Base-by-base conservation (phyloP, 1,140 invertebrate genomes). In the Drosophila nannoptera region DNA sequence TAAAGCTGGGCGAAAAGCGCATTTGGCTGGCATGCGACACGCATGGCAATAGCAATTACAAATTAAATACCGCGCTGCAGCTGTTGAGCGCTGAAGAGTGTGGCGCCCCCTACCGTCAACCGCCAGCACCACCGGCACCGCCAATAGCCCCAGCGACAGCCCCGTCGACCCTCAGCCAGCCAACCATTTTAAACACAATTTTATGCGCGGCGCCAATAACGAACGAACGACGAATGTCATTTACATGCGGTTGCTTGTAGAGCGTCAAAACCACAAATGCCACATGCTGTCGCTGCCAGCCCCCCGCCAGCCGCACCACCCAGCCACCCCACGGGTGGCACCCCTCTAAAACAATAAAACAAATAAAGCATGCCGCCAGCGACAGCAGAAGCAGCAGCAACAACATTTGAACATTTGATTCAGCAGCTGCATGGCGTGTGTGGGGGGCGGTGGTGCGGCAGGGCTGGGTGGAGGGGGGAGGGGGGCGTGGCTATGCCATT, bases 171-270 rank as follows among this genome's bases (percentile, higher is more conserved):
- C 7, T 14, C 38, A 12, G 12, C 8, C 38, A 16, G 7, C 8
- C 33, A 7, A 14, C 32, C 49, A 50, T 77, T 86, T 84, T 84
- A 69, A 71, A 76, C 66, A 73, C 69, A 83, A 81, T 86, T 84
- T 81, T 84, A 86, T 82, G 74, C 77, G 69, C 77, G 73, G 63
- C 80, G 69, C 70, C 81, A 87, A 86, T 87, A 87, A 87, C 81
- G 82, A 87, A 87, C 81, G 82, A 86, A 86, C 81, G 81, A 87
- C 81, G 82, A 86, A 86, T 76, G 81, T 81, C 81, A 86, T 86
- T 86, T 86, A 87, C 81, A 86, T 86, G 81, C 77, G 81, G 82
- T 75, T 72, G 81, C 75, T 84, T 84, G 82, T 77, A 81, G 82
- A 86, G 82, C 82, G 82, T 87, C 82, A 81, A 87, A 87, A 87